Base-by-base conservation (phyloP, 2,888 invertebrate genomes). In the Seladonia tumulorum region DNA sequence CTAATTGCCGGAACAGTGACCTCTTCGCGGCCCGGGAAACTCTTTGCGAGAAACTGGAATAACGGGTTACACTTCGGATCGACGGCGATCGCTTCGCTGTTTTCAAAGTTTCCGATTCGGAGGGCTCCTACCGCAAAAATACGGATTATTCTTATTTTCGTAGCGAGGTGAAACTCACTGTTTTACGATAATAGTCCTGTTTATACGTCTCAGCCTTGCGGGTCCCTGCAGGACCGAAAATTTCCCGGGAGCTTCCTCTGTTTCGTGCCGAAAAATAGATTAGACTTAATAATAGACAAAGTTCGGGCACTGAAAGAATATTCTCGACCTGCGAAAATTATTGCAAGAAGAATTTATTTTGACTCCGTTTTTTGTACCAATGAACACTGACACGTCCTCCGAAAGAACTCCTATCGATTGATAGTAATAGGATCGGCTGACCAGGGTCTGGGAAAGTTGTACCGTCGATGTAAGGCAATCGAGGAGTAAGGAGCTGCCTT, bases 1-100 rank as follows among this genome's bases (percentile, higher is more conserved):
- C 81, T 86, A 84, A 86, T 84, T 84, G 68, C 39, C 16, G 49
- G 39, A 76, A 71, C 83, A 42, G 42, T 39, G 70, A 70, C 35
- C 63, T 35, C 63, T 63, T 63, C 63, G 18, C 18, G 63, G 18
- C 8, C 8, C 29, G 29, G 18, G 29, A 35, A 63, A 29, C 63
- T 63, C 70, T 68, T 68, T 39, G 39, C 68, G 39, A 68, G 68
- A 68, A 22, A 39, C 39, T 68, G 22, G 68, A 68, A 68, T 47
- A 73, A 60, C 45, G 63, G 29, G 63, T 63, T 63, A 35, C 29
- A n/a, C 18, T 18, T 18, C 63, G 29, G 29, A 16, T 35, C n/a
- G 5, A 29, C 29, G 63, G 16, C 29, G 29, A 29, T 25, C 25
- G n/a, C 57, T n/a, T 25, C 60, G 57, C 3, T 63, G 63, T 63